Base-by-base conservation (phyloP, 2,888 invertebrate genomes). In the Leptopterna dolabrata region DNA sequence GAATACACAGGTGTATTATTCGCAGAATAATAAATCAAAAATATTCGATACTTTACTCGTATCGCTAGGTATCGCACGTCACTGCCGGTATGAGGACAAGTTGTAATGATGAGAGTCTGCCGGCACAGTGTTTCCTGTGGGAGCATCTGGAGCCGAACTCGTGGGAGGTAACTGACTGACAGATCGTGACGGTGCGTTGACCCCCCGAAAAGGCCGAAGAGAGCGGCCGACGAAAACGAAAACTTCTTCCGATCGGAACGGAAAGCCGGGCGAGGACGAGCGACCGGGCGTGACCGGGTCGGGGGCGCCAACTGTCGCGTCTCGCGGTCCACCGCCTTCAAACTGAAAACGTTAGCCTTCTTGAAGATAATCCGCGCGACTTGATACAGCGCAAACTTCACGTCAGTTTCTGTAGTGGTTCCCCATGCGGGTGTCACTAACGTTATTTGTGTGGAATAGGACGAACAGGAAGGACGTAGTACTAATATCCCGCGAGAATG, bases 181-280 rank as follows among this genome's bases (percentile, higher is more conserved):
- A 27, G 63, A 63, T 63, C 63, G 63, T 63, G 63, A 63, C 63
- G 63, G 63, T 63, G 63, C 63, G 24, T 63, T 63, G 63, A 63
- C 63, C 63, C 63, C 63, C 24, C 11, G 19, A 63, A 63, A 27
- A 24, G 63, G 24, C n/a, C 63, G 63, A 24, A 24, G 63, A 63
- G 24, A 63, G 63, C 63, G 63, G 24, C n/a, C 63, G 63, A 24
- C 63, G 63, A 63, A 63, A 63, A 63, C 63, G 63, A 63, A 63
- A 63, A 63, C 63, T 63, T n/a, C n/a, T n/a, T 63, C 63, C 63
- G 63, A 63, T 63, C 63, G 63, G 63, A 63, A 63, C 63, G 24
- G 63, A 63, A 63, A 63, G 24, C 63, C 63, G 24, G 63, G 11
- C 63, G 63, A 63, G 63, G 63, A n/a, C 24, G 63, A 24, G 55